A percentile compares a stretch with the other conserved stretches of the same genome.
Conservation (phyloP, 2,888 invertebrate genomes). For the Hydrotaea diabolus region DNA sequence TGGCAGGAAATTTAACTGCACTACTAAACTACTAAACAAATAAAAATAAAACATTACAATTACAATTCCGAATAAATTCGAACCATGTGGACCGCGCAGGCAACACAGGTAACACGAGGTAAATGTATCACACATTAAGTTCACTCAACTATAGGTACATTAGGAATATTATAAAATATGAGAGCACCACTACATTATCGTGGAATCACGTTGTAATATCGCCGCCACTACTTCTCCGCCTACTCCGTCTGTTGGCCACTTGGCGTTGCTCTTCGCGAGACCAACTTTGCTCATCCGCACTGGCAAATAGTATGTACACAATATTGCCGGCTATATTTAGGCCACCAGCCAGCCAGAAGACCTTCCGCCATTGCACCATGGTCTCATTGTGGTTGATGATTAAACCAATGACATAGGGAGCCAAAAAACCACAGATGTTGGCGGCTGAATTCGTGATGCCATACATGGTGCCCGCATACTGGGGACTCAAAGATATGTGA, state of each 20-base stretch:
- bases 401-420: slow-evolving; percentile 88
- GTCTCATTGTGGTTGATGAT: slow-evolving; percentile 84
- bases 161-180: slow-evolving; percentile 21
- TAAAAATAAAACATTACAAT: slow-evolving; percentile 9
- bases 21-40: slow-evolving; percentile 6
- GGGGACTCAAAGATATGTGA: slow-evolving; percentile 90
- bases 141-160: slow-evolving; percentile 41
- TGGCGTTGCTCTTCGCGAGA: slow-evolving; percentile 64
- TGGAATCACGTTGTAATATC: slow-evolving; percentile 10
- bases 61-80: slow-evolving; percentile 17
- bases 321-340: slow-evolving; percentile 88
- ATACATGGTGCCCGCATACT: slow-evolving; percentile 91
- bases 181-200: neutral
- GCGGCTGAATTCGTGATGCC: slow-evolving; percentile 92
- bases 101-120: slow-evolving; percentile 37
- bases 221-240: slow-evolving; percentile 51
- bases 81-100: neutral
- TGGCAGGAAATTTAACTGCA: too few relatives aligned
- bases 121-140: slow-evolving; percentile 61
- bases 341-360: slow-evolving; percentile 90
- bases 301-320: slow-evolving; percentile 90
- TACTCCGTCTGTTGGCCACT: slow-evolving; percentile 59
- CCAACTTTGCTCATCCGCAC: slow-evolving; percentile 89
- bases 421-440: slow-evolving; percentile 91
- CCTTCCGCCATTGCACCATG: slow-evolving; percentile 81